Evolutionary conservation across 53 echinoderm and acorn worm genomes (phyloP), one percentile per base, ranked within the genome.

Genomic region (Paracentrotus lividus): DNA sequence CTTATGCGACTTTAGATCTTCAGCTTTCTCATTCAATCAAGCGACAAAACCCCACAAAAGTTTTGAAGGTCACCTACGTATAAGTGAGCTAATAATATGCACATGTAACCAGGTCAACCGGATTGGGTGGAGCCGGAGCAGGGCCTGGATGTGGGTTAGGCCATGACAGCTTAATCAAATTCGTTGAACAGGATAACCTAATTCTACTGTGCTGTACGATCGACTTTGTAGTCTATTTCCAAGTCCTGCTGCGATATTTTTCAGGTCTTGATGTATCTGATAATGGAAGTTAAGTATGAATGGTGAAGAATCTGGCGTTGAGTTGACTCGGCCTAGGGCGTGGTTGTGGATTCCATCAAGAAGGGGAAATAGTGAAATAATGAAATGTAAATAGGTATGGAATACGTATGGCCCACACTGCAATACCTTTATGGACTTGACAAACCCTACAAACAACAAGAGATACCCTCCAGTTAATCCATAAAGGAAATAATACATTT

Each of bases 71-170:
- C n/a, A n/a, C n/a, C n/a, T n/a, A n/a, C n/a, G 61, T 2, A 27
- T n/a, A 61, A 26, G 26, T 3, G 7, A 4, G 26, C 26, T 61
- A 8, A 81, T 2, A 47, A 81, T 81, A 81, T 81, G 44, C 81
- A 81, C 81, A 81, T 47, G 44, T 81, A 45, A n/a, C n/a, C 44
- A 8, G n/a, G 20, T n/a, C 44, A 81, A n/a, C 24, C 18, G 56
- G 57, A 34, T 34, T 86, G 34, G 54, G n/a, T n/a, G n/a, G 86
- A 86, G 56, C 56, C n/a, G n/a, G 86, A 21, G 86, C 12, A 34
- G 86, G 40, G 18, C n/a, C n/a, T 20, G 36, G 86, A 86, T 86
- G n/a, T n/a, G 54, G 86, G 86, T 86, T 56, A 86, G 86, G n/a
- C n/a, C 86, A 86, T 86, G 86, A 54, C 86, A 86, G 86, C 36